Base-by-base conservation (phyloP, 2,888 invertebrate genomes). In the Anarsia innoxiella region DNA sequence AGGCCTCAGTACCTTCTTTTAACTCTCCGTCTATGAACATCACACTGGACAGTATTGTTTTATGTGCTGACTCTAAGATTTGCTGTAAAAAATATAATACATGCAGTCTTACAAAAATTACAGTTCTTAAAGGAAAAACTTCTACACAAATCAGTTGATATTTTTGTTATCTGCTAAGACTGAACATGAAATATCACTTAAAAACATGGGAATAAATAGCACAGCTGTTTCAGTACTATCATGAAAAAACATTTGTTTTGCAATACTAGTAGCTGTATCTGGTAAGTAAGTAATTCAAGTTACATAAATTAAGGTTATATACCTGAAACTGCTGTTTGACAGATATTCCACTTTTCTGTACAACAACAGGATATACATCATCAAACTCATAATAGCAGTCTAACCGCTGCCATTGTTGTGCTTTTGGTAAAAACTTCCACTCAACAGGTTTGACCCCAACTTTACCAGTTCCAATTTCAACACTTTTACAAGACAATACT, bases 381-480 rank as follows among this genome's bases (percentile, higher is more conserved):
- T 95, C 91, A 61, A 95, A 84, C 51, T 92, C 90, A 59, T 93
- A 89, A 52, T 88, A 88, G 47, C 93, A 90, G 57, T 94, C 91
- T 13, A 96, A 67, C 46, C 90, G 87, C 49, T 90, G 88, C 94
- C 95, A 96, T 45, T 89, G 90, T 12, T 89, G 89, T 1, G 87
- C 66, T 59, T 90, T 90, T 0, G 89, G 79, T 49, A 90, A 82
- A 61, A 92, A 91, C 63, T 93, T 95, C 87, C 92, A 91, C 13
- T 95, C 94, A 14, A 90, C 91, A 6, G 90, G 89, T 48, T 88
- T 90, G 23, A 88, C 87, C 33, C 85, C 66, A 23, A 80, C 73
- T 8, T 16, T 35, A 2, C 28, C 51, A 3, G 64, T 56, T 4
- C 75, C 75, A 4, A 89, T 78, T 64, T 93, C 90, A 46, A 90